A percentile compares a stretch with the other conserved stretches of the same genome.
phyloP scores from a whole-genome alignment of 2,888 invertebrate genomes.

The Coelopa pilipes region DNA sequence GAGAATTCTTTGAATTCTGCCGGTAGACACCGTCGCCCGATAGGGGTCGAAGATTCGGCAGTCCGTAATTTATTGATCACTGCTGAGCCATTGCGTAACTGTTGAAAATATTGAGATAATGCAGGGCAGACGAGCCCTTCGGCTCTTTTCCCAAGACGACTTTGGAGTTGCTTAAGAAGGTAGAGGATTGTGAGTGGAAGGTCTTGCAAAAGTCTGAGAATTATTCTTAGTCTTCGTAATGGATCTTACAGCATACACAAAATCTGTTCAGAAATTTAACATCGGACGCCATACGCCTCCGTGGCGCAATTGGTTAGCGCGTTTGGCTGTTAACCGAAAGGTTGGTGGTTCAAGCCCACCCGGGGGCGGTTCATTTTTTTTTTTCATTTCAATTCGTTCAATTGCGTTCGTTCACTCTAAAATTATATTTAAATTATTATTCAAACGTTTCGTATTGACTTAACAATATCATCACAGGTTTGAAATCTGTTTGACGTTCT shows the following conservation, averaged over 20 bases:
- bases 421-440: neutral
- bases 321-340: slow-evolving; percentile 99
- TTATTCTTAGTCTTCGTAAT: neutral
- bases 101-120: too few species aligned
- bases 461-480: too few species aligned
- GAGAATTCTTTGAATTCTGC: too few species aligned
- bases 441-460: too few species aligned
- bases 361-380: slow-evolving; percentile 76
- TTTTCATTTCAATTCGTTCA: neutral
- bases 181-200: neutral
- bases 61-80: too few species aligned
- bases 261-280: neutral
- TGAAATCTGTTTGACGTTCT: too few species aligned
- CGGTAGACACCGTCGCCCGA: too few species aligned
- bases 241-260: neutral
- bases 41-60: too few species aligned
- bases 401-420: neutral
- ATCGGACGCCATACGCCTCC: slow-evolving; percentile 62
- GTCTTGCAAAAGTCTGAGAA: neutral
- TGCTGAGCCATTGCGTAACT: too few species aligned
- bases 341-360: slow-evolving; percentile 98
- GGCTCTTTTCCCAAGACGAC: too few species aligned
- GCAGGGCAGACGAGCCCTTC: too few species aligned
- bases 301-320: slow-evolving; percentile 97
- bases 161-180: too few species aligned